Base-by-base conservation (phyloP, 2,888 invertebrate species). In the Nomada goodeniana region DNA sequence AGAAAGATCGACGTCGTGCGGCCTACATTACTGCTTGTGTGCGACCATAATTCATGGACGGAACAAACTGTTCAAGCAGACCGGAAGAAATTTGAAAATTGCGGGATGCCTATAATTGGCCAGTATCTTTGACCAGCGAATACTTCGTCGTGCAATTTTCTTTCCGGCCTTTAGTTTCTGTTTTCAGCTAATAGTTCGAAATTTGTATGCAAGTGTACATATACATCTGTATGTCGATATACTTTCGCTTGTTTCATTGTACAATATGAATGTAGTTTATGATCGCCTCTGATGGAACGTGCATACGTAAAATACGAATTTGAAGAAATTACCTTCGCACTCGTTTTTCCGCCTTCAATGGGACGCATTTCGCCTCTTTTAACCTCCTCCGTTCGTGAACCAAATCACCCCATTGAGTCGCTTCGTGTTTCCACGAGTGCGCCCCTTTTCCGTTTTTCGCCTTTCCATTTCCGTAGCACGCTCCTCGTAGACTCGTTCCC, bases 281-380 rank as follows among this genome's bases (percentile, higher is more conserved):
- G 64, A 44, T 77, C 23, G 29, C 57, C 70, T 53, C 52, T 61
- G 42, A 23, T 47, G 23, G 64, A n/a, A 75, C 55, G 20, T 63
- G 72, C 18, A 44, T 63, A 68, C 18, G 44, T 44, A 63, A 42
- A 71, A 80, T n/a, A 44, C 63, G 81, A 80, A 80, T 80, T 72
- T 61, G 72, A 59, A 57, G 72, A 80, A 36, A 80, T 72, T 80
- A 50, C 72, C 67, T 44, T 55, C 44, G 81, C 61, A 29, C 61
- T 23, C 72, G 44, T 29, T 57, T 73, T 20, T 53, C 76, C 47
- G 64, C 47, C 69, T 53, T 89, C 72, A 82, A 88, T 84, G 83
- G 88, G 80, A 88, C 84, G 86, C 83, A 80, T 84, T 88, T 86
- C 80, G 72, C 64, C 65, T 71, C 68, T 29, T 78, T 60, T 55